These are phyloP conservation scores for cat (Felis catus) DNA, from an alignment of 2,113 vertebrate genomes.

Conservation along the genomic window DNA sequence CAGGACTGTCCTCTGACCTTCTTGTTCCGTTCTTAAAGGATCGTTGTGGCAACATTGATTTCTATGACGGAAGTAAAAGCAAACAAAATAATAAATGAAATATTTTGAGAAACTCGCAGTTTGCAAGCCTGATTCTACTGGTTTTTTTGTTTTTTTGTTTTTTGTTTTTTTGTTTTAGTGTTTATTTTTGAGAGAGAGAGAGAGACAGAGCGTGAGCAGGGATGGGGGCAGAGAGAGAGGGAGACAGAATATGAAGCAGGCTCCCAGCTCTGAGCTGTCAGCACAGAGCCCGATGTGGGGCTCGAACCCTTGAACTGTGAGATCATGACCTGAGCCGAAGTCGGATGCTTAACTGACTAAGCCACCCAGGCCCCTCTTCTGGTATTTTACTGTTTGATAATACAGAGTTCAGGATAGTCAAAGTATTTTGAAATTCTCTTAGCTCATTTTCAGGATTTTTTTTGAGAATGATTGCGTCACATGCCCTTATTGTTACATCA, in stretches of 20 bases:
- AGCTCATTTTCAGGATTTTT: background rate
- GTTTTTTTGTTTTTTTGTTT: no score
- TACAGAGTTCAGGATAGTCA: background rate
- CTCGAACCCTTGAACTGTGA: no score
- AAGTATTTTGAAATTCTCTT: background rate
- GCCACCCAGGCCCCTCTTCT: background rate
- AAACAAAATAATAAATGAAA: slow-evolving; percentile 3
- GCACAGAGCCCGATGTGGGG: no score
- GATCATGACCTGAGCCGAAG: no score
- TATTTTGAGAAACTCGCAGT: background rate
- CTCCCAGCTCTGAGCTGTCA: no score
- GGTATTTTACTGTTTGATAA: background rate
- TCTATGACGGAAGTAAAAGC: background rate
- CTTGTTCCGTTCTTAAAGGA: background rate
- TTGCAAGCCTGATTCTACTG: background rate
- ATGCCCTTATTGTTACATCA: background rate
- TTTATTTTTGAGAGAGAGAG: no score
- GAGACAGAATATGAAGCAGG: no score
- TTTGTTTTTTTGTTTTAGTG: no score
- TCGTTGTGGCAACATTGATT: background rate
- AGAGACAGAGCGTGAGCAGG: no score
- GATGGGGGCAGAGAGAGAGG: no score
- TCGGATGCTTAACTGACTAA: no score
- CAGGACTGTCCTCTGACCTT: background rate
- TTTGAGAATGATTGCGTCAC: background rate